Evolutionary conservation across 2,113 vertebrate species (phyloP).

Genomic region (Capreolus pygargus): DNA sequence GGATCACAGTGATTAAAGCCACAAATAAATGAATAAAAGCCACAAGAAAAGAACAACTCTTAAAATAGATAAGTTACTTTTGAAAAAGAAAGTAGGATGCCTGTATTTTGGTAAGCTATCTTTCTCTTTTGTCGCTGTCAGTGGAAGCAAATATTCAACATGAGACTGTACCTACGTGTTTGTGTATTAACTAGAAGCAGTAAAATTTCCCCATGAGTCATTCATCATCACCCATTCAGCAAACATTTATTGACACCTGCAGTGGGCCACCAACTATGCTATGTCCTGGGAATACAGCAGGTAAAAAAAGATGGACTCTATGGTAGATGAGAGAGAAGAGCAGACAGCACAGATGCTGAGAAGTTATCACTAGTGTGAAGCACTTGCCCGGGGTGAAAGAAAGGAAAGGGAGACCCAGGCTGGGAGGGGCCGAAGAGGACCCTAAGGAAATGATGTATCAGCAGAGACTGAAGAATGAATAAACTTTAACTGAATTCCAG

Average conservation of each 20-base stretch:
- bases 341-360: background rate
- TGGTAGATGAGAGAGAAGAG: background rate
- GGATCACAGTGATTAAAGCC: background rate
- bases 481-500: background rate
- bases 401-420: background rate
- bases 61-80: background rate
- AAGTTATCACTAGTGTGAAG: too few relatives aligned
- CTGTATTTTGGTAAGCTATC: background rate
- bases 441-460: background rate
- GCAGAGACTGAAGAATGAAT: background rate
- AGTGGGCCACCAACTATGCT: background rate
- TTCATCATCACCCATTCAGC: background rate
- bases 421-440: background rate
- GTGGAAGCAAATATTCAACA: constrained; percentile 26
- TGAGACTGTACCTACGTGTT: background rate
- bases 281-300: background rate
- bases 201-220: constrained; percentile 24
- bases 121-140: background rate
- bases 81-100: background rate
- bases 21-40: background rate
- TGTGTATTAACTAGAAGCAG: background rate
- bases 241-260: background rate
- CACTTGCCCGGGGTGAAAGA: background rate
- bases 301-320: background rate
- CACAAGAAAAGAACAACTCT: background rate